Percentiles rank a stretch among this genome's conserved stretches.
Evolutionary conservation across 1,140 invertebrate genomes (phyloP).

Genomic region (Gonioctena quinquepunctata): DNA sequence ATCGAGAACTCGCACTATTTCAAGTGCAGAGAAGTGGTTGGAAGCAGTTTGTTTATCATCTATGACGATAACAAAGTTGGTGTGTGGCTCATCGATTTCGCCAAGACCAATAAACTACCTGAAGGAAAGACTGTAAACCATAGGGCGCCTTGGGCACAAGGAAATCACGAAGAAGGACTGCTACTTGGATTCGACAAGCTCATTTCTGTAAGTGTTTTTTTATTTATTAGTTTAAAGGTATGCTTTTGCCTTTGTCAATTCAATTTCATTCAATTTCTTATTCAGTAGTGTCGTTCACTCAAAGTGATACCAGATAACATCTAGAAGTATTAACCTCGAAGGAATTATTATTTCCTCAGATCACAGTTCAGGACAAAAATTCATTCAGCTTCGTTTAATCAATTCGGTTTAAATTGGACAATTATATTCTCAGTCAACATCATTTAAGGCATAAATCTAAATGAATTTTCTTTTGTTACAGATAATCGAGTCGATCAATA

Average conservation of each 20-base stretch:
- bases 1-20: conserved; percentile 90
- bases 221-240: no score
- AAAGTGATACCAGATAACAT: neutral
- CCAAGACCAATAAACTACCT: conserved; percentile 82
- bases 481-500: conserved; percentile 39
- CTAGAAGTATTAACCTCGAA: no score
- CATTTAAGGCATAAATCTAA: no score
- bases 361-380: no score
- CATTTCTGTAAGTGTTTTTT: conserved; percentile 59
- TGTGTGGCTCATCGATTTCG: conserved; percentile 96
- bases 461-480: conserved; percentile 35
- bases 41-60: conserved; percentile 92
- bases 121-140: conserved; percentile 74
- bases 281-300: neutral
- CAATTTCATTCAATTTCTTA: neutral
- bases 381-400: no score
- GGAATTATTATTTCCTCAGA: no score
- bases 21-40: conserved; percentile 88
- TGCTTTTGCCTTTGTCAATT: no score
- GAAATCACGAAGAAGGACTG: conserved; percentile 95
- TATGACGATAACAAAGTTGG: conserved; percentile 85
- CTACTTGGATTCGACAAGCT: conserved; percentile 88
- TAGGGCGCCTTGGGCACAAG: conserved; percentile 77
- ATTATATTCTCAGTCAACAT: no score
- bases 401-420: no score